Conservation (phyloP, 37 sponge, comb jelly and placozoan species). For the Cladorhizidae sp. region DNA sequence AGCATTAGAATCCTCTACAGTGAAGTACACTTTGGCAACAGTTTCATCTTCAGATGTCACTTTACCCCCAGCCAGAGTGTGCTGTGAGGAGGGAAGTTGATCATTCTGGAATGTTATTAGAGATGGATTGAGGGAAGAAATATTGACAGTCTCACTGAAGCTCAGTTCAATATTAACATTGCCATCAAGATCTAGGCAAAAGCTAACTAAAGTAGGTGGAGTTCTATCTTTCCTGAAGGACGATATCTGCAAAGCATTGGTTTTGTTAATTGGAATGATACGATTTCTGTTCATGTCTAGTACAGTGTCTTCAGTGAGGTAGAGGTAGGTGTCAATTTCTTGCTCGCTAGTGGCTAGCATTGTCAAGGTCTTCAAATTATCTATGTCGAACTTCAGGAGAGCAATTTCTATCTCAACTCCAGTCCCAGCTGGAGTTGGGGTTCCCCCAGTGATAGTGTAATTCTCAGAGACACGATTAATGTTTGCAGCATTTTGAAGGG, state of each 20-base stretch:
- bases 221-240: constrained; percentile 60
- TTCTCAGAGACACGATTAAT: constrained; percentile 27
- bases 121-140: constrained; percentile 64
- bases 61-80: constrained; percentile 78
- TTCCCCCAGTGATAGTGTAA: constrained; percentile 82
- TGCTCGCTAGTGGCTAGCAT: constrained; percentile 59
- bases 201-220: constrained; percentile 67
- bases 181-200: constrained; percentile 71
- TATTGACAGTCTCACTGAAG: constrained; percentile 89
- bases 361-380: constrained; percentile 77
- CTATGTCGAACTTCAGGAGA: constrained; percentile 74
- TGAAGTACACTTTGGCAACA: constrained; percentile 54
- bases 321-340: constrained; percentile 65
- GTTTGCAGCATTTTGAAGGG: constrained; percentile 60
- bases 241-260: constrained; percentile 32
- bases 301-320: constrained; percentile 42
- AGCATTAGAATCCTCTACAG: constrained; percentile 69
- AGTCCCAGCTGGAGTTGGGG: constrained; percentile 61
- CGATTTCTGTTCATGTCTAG: constrained; percentile 74
- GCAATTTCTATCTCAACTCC: constrained; percentile 61
- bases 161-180: constrained; percentile 61
- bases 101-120: constrained; percentile 55
- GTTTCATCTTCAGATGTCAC: constrained; percentile 66
- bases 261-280: constrained; percentile 58
- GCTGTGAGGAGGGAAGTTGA: not conserved